These are phyloP conservation scores for Nephrotoma guestfalica DNA, from an alignment of 2,888 invertebrate genomes.

Conservation along the genomic window DNA sequence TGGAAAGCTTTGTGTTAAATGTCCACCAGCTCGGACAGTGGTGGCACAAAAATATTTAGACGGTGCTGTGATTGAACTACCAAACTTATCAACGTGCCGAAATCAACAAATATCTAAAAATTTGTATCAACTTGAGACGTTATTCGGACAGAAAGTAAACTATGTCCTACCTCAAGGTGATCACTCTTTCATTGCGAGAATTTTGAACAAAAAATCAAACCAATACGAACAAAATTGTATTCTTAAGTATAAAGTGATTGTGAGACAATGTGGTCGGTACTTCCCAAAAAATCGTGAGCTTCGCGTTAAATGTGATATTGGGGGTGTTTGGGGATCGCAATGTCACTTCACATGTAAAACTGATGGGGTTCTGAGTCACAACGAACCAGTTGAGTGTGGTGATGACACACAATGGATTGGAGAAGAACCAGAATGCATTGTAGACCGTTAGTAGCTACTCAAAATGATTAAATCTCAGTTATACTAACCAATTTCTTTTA, in stretches of 20 bases:
- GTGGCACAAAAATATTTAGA: conserved; percentile 14
- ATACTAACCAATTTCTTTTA: neutral
- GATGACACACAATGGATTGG: conserved; percentile 15
- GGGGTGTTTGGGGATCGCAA: conserved; percentile 15
- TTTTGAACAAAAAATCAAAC: conserved; percentile 12
- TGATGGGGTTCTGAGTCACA: conserved; percentile 12
- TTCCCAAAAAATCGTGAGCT: conserved; percentile 11
- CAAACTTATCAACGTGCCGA: conserved; percentile 13
- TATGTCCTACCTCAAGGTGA: conserved; percentile 15
- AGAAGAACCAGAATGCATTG: conserved; percentile 13
- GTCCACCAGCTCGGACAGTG: conserved; percentile 14
- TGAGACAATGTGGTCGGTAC: conserved; percentile 13
- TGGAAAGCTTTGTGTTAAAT: conserved; percentile 12
- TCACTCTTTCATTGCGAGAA: conserved; percentile 14
- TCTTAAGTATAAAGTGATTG: conserved; percentile 15
- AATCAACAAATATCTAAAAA: conserved; percentile 12
- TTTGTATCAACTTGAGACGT: conserved; percentile 13
- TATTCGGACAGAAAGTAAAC: conserved; percentile 13
- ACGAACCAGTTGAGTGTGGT: conserved; percentile 12
- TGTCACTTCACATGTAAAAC: conserved; percentile 15
- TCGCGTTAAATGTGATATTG: conserved; percentile 13
- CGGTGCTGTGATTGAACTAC: conserved; percentile 14
- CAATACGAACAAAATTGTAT: conserved; percentile 13
- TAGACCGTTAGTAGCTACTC: conserved; percentile 1
- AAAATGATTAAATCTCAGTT: neutral